Evolutionary conservation across 1,140 invertebrate genomes (phyloP).

Genomic region (Cotesia glomerata): DNA sequence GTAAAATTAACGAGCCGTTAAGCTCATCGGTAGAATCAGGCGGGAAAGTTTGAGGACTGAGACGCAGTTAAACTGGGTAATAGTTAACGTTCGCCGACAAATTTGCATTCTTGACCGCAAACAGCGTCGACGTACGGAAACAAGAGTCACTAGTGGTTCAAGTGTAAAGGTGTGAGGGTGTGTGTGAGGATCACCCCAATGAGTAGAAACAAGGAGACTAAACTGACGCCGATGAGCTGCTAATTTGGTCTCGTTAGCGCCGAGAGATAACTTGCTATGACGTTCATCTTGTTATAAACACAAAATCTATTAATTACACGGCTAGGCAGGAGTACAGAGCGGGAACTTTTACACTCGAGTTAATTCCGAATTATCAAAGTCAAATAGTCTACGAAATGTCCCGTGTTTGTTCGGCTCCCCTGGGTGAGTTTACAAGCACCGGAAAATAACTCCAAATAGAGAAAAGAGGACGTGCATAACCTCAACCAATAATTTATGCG

Average conservation of each 20-base stretch:
- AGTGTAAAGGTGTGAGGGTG: no score
- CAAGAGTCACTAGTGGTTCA: conserved; percentile 4
- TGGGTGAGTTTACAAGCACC: no score
- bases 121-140: conserved; percentile 33
- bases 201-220: conserved; percentile 38
- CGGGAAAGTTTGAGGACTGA: neutral
- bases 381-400: no score
- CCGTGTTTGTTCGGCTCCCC: no score
- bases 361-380: no score
- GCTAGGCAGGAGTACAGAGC: no score
- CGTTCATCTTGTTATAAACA: neutral
- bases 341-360: no score
- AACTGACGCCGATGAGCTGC: conserved; percentile 51
- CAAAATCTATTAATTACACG: no score
- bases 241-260: conserved; percentile 55
- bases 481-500: no score
- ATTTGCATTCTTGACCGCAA: conserved; percentile 55
- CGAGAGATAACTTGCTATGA: conserved; percentile 11
- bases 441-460: no score
- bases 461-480: no score
- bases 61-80: neutral
- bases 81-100: conserved; percentile 26
- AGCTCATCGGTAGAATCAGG: neutral
- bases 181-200: neutral
- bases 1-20: neutral